These are phyloP conservation scores for Nyleta sp. DNA, from an alignment of 2,888 invertebrate species.

Conservation along the genomic window DNA sequence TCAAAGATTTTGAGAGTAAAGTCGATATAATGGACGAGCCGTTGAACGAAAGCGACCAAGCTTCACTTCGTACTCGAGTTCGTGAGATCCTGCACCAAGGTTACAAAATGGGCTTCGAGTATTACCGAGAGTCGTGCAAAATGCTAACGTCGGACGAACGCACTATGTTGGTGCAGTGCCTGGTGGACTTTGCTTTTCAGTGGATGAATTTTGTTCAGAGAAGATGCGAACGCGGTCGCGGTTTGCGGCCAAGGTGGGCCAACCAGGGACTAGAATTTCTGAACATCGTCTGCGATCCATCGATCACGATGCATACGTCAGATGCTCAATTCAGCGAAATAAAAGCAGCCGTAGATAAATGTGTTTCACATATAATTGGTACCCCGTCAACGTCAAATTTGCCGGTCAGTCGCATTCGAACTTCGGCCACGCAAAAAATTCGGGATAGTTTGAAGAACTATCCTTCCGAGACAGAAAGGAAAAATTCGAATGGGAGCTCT, in stretches of 20 bases:
- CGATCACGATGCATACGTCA: slow-evolving; percentile 89
- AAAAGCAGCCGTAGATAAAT: slow-evolving; percentile 91
- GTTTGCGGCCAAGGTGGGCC: slow-evolving; percentile 93
- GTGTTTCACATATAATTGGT: slow-evolving; percentile 91
- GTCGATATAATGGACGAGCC: slow-evolving; percentile 83
- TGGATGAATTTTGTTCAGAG: slow-evolving; percentile 96
- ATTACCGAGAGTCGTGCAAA: slow-evolving; percentile 89
- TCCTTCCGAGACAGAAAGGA: slow-evolving; percentile 66
- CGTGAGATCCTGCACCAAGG: slow-evolving; percentile 93
- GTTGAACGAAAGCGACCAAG: slow-evolving; percentile 85
- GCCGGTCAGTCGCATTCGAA: slow-evolving; percentile 70
- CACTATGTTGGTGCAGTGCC: slow-evolving; percentile 84
- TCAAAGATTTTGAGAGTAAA: slow-evolving; percentile 85
- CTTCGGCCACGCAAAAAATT: slow-evolving; percentile 70
- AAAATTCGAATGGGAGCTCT: slow-evolving; percentile 65
- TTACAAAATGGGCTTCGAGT: slow-evolving; percentile 95
- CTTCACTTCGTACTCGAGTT: slow-evolving; percentile 86
- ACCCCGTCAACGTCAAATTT: slow-evolving; percentile 64
- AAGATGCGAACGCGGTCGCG: slow-evolving; percentile 92
- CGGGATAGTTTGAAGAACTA: slow-evolving; percentile 68
- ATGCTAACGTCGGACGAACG: slow-evolving; percentile 83
- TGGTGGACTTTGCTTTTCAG: slow-evolving; percentile 88
- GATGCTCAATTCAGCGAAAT: slow-evolving; percentile 91
- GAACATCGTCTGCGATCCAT: slow-evolving; percentile 92
- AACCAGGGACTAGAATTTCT: slow-evolving; percentile 94